Evolutionary conservation across 2,888 invertebrate species (phyloP), one percentile per base, ranked within the genome.

Genomic region (Andrena hattorfiana): DNA sequence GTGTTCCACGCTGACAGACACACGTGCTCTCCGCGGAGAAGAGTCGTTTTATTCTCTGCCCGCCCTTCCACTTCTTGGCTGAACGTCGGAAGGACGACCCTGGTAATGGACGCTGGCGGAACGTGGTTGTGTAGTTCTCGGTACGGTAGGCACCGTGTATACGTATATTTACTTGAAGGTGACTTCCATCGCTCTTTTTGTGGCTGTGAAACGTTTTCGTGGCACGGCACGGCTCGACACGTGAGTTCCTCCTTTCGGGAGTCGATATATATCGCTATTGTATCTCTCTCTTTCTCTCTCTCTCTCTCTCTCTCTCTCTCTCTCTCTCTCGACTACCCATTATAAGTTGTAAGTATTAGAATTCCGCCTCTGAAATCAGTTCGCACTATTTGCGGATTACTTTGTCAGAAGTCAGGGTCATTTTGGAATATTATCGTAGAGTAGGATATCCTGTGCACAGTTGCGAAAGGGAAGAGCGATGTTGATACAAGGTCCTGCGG

Each of bases 91-190:
- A 75, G 74, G 66, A 67, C 63, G 71, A 75, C 75, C 82, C 67
- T 75, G 70, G 54, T 81, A 81, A 81, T 81, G 69, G 75, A 74
- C 81, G 64, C 73, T 60, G 73, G 26, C 6, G 51, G 66, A 69
- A 81, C 81, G 62, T 67, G 70, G 20, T 66, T 72, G 23, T 28
- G 48, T 42, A 10, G 42, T 16, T 42, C 42, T 42, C 42, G 42
- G 42, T 42, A 42, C 42, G 42, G 4, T 16, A 56, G 10, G 2
- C 56, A 10, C 26, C 4, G 23, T 26, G 20, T 23, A 10, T 67
- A 23, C 68, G 64, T 70, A 26, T 59, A 20, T 35, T 16, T 32
- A 23, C 30, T 69, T 26, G 75, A 80, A 80, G 67, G 68, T 64
- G 73, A 73, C 59, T 73, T 73, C 32, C 59, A n/a, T 60, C n/a